These are phyloP conservation scores for Neodiprion virginianus DNA, from an alignment of 1,140 invertebrate genomes.

Conservation along the genomic window DNA sequence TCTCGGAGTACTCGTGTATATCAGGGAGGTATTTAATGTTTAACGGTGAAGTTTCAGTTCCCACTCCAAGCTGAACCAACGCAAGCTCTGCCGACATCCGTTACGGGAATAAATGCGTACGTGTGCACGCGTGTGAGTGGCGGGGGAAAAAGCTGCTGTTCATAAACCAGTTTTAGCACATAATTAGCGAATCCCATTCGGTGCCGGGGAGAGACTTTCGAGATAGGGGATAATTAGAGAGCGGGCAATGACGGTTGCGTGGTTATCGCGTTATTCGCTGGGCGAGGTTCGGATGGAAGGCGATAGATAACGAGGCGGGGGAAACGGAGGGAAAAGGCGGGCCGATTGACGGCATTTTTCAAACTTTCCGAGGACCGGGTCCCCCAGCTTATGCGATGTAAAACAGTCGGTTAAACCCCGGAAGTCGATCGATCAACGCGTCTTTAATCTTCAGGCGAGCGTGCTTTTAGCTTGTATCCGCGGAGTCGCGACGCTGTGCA, in stretches of 20 bases:
- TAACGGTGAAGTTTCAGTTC: not conserved
- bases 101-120: not conserved
- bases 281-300: not conserved
- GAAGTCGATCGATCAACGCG: no score
- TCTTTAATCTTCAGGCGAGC: not conserved
- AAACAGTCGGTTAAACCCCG: no score
- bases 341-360: not conserved
- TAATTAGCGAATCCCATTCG: constrained; percentile 1
- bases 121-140: not conserved
- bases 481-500: not conserved
- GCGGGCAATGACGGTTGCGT: not conserved
- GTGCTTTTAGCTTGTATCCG: not conserved
- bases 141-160: not conserved
- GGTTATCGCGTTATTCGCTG: not conserved
- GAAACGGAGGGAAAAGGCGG: not conserved
- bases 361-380: not conserved
- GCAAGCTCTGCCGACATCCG: not conserved
- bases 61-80: not conserved
- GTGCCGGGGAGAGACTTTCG: not conserved
- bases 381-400: no score
- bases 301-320: not conserved
- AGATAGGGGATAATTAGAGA: constrained; percentile 2
- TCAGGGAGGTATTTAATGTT: not conserved
- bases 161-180: constrained; percentile 5
- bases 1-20: not conserved